A percentile compares a stretch with the other conserved stretches of the same genome.
These are phyloP conservation scores for Alfaro cultratus DNA, from an alignment of 2,797 vertebrate genomes.

Conservation along the genomic window DNA sequence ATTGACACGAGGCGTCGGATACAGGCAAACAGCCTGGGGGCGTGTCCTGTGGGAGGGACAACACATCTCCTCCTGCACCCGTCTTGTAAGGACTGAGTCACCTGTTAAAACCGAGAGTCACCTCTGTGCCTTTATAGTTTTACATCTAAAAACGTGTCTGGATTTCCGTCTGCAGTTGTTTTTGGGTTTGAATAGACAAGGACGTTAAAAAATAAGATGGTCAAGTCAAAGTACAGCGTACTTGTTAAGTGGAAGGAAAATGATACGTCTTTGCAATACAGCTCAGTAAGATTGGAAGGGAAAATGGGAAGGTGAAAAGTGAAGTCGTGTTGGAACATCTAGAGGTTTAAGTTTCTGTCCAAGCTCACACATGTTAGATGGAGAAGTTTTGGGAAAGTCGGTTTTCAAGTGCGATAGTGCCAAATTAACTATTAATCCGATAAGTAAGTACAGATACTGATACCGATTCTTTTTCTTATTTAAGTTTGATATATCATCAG, in stretches of 20 bases:
- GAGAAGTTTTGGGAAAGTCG: not conserved
- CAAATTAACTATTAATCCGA: too few relatives aligned
- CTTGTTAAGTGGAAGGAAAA: not conserved
- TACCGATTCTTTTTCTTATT: too few relatives aligned
- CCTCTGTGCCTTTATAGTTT: not conserved
- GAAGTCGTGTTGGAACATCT: not conserved
- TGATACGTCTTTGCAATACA: not conserved
- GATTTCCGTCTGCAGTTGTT: not conserved
- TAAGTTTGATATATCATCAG: too few relatives aligned
- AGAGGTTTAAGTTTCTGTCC: not conserved
- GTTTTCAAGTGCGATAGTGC: not conserved
- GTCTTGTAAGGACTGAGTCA: not conserved
- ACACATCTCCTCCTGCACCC: conserved; percentile 14
- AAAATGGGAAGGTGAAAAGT: not conserved
- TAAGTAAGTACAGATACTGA: too few relatives aligned
- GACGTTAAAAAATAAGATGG: not conserved
- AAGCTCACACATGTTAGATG: not conserved
- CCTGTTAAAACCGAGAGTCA: not conserved
- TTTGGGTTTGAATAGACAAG: not conserved
- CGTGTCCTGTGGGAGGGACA: not conserved
- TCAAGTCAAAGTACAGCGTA: not conserved
- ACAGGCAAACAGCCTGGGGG: conserved; percentile 42
- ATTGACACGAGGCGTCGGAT: conserved; percentile 46
- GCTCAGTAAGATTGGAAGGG: not conserved
- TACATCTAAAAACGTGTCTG: not conserved